These are phyloP conservation scores for Malurus melanocephalus DNA, from an alignment of 2,113 vertebrate species.

Conservation along the genomic window DNA sequence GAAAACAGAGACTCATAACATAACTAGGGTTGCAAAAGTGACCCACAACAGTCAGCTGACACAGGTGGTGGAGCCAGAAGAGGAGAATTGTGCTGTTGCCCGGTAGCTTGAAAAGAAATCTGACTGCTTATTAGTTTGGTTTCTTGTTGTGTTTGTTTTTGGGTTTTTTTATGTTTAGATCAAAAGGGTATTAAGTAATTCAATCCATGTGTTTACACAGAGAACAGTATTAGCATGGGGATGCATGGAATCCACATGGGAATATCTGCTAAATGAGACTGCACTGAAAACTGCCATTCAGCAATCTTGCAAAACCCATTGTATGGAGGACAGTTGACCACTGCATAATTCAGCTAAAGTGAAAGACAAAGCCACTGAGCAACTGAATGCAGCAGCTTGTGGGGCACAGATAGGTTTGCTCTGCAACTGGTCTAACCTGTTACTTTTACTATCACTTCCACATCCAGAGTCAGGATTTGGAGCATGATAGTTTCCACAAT, in stretches of 20 bases:
- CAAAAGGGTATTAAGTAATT: constrained; percentile 50
- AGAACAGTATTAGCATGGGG: not conserved
- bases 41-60: not conserved
- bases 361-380: constrained; percentile 2
- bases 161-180: constrained; percentile 24
- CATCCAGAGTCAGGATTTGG: not conserved
- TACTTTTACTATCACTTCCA: not conserved
- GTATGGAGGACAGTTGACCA: not conserved
- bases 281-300: constrained; percentile 8
- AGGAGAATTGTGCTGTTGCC: not conserved
- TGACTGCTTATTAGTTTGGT: not conserved
- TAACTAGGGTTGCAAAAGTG: not conserved
- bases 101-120: constrained; percentile 48
- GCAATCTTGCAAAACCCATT: constrained; percentile 9
- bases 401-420: not conserved
- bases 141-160: not conserved
- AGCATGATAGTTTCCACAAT: not conserved
- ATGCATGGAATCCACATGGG: constrained; percentile 56
- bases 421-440: not conserved
- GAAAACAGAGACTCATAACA: not conserved
- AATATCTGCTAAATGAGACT: constrained; percentile 45
- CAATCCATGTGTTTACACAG: constrained; percentile 39
- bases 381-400: not conserved
- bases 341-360: not conserved
- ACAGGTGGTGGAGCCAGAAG: not conserved